Conservation (phyloP, 2,888 invertebrate species). For the Phengaris arion region DNA sequence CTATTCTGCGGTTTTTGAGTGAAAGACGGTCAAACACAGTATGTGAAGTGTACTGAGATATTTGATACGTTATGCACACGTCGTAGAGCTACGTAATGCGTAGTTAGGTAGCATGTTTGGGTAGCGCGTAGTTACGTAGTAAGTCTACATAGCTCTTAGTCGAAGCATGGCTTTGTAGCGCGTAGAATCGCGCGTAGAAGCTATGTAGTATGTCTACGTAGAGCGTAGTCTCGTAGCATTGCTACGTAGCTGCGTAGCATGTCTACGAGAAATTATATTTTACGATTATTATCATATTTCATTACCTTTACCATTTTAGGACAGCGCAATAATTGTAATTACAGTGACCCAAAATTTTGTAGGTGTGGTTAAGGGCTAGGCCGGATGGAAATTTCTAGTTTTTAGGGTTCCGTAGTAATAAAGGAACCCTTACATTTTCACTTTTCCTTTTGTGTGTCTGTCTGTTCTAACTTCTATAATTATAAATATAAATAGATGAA, state of each 20-base stretch:
- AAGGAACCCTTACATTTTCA: too few species aligned
- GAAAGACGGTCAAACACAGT: too few species aligned
- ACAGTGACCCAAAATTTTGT: constrained; percentile 2
- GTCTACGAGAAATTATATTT: constrained; percentile 3
- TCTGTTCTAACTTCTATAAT: too few species aligned
- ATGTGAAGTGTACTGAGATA: too few species aligned
- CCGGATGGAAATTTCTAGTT: neutral
- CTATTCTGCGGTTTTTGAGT: too few species aligned
- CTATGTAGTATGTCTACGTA: neutral
- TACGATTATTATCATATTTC: constrained; percentile 18
- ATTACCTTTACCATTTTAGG: constrained; percentile 8
- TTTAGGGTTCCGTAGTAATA: neutral
- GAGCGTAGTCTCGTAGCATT: neutral
- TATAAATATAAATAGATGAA: too few species aligned
- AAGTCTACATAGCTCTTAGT: neutral
- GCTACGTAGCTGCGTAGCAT: neutral
- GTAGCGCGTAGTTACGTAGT: too few species aligned
- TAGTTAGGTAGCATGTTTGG: too few species aligned
- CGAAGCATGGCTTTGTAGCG: neutral
- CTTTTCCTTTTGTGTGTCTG: too few species aligned
- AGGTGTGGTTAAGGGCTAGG: constrained; percentile 3
- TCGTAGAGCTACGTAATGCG: too few species aligned
- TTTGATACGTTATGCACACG: too few species aligned
- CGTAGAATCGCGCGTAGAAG: neutral
- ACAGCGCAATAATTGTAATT: constrained; percentile 4